Conservation (phyloP, 1,140 invertebrate genomes). For the Sinella curviseta region DNA sequence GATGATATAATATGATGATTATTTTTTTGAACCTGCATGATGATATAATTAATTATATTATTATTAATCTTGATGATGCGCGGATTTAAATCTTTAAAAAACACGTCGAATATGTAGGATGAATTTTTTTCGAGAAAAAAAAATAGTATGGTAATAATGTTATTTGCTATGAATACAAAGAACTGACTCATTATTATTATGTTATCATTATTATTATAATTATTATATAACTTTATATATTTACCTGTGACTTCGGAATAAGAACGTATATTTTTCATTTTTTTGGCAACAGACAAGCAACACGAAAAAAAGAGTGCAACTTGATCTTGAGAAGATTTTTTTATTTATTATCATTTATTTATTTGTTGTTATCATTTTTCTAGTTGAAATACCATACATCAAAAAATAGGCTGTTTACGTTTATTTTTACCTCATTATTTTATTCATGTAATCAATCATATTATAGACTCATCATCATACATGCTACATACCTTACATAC, state of each 20-base stretch:
- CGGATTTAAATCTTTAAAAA: background rate
- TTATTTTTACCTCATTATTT: background rate
- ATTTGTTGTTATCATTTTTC: no score
- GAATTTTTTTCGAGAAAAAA: background rate
- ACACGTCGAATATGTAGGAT: background rate
- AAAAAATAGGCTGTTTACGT: no score
- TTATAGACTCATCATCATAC: no score
- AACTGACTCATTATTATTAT: conserved; percentile 22
- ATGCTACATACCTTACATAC: no score
- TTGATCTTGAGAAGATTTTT: background rate
- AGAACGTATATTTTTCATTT: conserved; percentile 27
- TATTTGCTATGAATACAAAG: conserved; percentile 20
- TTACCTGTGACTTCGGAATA: conserved; percentile 25
- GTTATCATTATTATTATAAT: background rate
- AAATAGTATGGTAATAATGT: conserved; percentile 7
- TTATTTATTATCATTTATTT: background rate
- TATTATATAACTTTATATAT: conserved; percentile 16
- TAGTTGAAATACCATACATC: no score
- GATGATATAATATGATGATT: conserved; percentile 12
- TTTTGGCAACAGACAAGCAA: conserved; percentile 18
- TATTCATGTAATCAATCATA: no score
- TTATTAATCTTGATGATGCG: background rate
- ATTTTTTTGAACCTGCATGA: conserved; percentile 20
- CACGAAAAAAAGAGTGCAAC: conserved; percentile 7
- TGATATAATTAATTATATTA: background rate